Conservation (phyloP, 2,113 vertebrate genomes). For the Podiceps cristatus region DNA sequence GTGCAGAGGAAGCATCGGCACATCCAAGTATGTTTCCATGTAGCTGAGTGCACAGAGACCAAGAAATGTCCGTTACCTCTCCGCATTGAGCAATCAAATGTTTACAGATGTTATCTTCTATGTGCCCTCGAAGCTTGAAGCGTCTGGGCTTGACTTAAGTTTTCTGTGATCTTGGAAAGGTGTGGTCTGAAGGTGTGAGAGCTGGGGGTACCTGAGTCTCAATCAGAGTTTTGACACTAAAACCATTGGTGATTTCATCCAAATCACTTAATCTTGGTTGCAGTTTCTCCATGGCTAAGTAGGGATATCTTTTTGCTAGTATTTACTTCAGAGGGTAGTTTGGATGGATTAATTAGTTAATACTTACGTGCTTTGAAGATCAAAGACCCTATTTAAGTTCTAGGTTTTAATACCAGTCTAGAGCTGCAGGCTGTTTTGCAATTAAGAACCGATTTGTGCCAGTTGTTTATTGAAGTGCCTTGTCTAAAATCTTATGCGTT, state of each 20-base stretch:
- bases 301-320: neutral
- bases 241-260: neutral
- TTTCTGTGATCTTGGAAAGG: neutral
- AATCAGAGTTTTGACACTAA: neutral
- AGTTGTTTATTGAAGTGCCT: conserved; percentile 20
- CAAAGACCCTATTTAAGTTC: neutral
- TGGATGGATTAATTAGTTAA: conserved; percentile 23
- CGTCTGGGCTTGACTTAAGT: neutral
- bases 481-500: neutral
- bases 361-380: conserved; percentile 46
- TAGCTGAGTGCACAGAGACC: neutral
- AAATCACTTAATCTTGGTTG: neutral
- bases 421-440: conserved; percentile 16
- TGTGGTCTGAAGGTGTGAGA: neutral
- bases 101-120: neutral
- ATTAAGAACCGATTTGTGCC: conserved; percentile 23
- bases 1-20: neutral
- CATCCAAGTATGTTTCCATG: neutral
- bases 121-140: neutral
- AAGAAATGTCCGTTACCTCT: neutral
- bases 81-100: neutral
- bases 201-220: neutral
- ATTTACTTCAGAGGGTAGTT: neutral
- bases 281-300: neutral
- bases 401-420: neutral